Evolutionary conservation across 2,888 invertebrate genomes (phyloP), one percentile per base, ranked within the genome.

Genomic region (Pachydiplax longipennis): DNA sequence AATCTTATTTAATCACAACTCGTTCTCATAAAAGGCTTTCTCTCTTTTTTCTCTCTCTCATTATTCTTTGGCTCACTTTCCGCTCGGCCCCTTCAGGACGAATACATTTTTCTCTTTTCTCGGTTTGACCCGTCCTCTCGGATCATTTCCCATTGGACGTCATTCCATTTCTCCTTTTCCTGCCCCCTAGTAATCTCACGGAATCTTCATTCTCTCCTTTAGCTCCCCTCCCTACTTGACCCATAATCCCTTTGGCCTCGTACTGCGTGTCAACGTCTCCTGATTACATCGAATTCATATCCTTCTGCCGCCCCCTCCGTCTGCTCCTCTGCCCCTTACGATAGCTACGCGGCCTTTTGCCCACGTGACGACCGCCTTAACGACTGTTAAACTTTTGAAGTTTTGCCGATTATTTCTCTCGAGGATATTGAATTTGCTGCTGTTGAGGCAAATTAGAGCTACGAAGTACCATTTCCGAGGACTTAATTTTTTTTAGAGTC

Each of bases 221-320:
- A 87, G 65, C 65, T 22, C 31, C 53, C 83, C 83, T 58, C 58
- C 83, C 87, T 40, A 61, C 87, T 61, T 61, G 87, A 87, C 87
- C 87, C 87, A 87, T 87, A 87, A 87, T 25, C 65, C 61, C 37
- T 40, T 61, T 37, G 25, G 37, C 37, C 87, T 65, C 31, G 87
- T 61, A 37, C 58, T 61, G 61, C 87, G 87, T 87, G 87, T 87
- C 87, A 87, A 37, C 87, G 87, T 87, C 61, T 35, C 87, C 87
- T 87, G 87, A 61, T 87, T 87, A 65, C 61, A 87, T 87, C 87
- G 87, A 87, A 87, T 87, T 87, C 87, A 87, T 87, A 87, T 87
- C 87, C 87, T 61, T 61, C 83, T 2, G 13, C 10, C 8, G 18
- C 15, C 81, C 25, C 44, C n/a, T 6, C n/a, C n/a, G n/a, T n/a